These are phyloP conservation scores for Lacerta viridis DNA, from an alignment of 2,797 vertebrate species.

Conservation along the genomic window DNA sequence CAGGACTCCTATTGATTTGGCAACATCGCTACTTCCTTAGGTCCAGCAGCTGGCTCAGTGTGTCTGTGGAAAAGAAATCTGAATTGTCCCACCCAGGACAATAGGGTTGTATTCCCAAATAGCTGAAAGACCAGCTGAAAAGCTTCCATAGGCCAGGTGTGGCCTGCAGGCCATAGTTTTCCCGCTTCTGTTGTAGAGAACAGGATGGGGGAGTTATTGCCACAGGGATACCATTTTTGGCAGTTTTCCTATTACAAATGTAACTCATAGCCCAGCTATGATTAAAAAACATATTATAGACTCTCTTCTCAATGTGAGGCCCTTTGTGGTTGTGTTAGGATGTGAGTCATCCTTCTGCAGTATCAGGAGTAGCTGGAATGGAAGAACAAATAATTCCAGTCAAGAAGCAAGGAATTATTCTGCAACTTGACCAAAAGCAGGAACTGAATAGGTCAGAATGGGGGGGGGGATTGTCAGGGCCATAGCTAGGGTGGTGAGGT, in stretches of 20 bases:
- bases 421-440: background rate
- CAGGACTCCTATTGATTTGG: background rate
- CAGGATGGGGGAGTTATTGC: background rate
- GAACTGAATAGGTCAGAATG: background rate
- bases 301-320: background rate
- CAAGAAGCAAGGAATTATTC: background rate
- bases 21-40: background rate
- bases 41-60: background rate
- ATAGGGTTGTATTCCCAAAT: background rate
- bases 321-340: background rate
- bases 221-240: slow-evolving; percentile 1
- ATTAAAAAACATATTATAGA: background rate
- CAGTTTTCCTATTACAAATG: background rate
- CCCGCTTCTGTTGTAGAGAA: background rate
- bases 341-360: background rate
- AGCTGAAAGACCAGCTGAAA: background rate
- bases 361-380: background rate
- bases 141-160: background rate
- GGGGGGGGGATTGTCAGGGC: background rate
- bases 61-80: background rate
- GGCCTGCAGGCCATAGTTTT: background rate
- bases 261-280: background rate
- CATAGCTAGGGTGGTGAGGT: no score
- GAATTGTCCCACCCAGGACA: no score
- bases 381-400: background rate